Evolutionary conservation across 30 jellyfish, hydroid and myxozoan genomes (phyloP).

Genomic region (Catostylus mosaicus): DNA sequence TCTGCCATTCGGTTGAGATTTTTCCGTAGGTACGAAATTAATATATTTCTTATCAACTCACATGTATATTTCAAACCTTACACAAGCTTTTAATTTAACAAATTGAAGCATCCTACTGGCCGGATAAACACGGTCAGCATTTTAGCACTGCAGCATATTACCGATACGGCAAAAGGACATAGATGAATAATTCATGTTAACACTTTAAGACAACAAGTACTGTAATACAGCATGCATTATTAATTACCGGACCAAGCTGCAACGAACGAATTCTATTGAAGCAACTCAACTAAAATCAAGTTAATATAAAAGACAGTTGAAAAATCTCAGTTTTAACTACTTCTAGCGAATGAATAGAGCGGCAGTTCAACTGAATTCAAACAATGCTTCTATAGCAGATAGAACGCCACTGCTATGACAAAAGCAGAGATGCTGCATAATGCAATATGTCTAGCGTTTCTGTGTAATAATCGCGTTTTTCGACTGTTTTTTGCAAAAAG

Average conservation of each 20-base stretch:
- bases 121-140: conserved; percentile 1
- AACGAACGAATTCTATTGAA: conserved; percentile 25
- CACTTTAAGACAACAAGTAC: conserved; percentile 25
- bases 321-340: background rate
- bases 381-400: background rate
- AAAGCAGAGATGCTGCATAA: background rate
- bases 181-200: conserved; percentile 9
- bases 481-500: too few species aligned
- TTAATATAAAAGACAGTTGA: background rate
- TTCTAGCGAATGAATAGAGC: background rate
- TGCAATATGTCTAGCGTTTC: background rate
- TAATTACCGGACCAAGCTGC: conserved; percentile 30
- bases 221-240: conserved; percentile 20
- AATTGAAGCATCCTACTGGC: background rate
- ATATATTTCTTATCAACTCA: too few species aligned
- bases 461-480: too few species aligned
- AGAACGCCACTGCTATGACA: background rate
- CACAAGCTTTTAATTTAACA: too few species aligned
- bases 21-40: too few species aligned
- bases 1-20: too few species aligned
- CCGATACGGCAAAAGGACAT: conserved; percentile 30
- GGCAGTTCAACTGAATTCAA: background rate
- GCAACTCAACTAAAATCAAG: background rate
- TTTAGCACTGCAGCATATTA: background rate
- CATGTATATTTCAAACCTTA: too few species aligned